phyloP scores from a whole-genome alignment of 2,797 vertebrate genomes.

The Crenichthys baileyi region DNA sequence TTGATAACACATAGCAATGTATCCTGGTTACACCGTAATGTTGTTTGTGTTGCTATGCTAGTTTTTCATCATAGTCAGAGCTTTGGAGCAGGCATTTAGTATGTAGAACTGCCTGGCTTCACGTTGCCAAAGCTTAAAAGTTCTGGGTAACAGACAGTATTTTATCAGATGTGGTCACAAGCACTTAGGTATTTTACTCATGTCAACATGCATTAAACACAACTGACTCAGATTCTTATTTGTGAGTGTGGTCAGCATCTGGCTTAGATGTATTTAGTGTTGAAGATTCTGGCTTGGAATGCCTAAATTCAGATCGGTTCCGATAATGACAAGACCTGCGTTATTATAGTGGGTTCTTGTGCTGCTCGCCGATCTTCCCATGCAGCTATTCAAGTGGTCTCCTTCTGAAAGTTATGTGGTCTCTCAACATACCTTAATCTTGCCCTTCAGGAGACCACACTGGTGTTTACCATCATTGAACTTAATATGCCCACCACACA shows the following conservation, averaged over 20 bases:
- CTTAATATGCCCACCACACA: constrained; percentile 58
- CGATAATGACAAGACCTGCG: neutral
- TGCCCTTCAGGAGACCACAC: constrained; percentile 55
- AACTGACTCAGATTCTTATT: neutral
- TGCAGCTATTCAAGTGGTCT: constrained; percentile 28
- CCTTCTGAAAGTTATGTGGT: constrained; percentile 23
- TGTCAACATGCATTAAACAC: neutral
- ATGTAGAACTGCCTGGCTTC: neutral
- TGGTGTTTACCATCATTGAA: constrained; percentile 69
- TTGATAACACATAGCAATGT: neutral
- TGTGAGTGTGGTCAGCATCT: neutral
- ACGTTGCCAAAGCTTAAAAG: neutral
- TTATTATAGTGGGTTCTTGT: neutral
- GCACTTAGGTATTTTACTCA: neutral
- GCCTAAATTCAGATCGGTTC: neutral
- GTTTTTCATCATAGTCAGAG: neutral
- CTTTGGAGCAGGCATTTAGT: neutral
- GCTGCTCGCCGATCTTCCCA: neutral
- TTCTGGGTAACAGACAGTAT: neutral
- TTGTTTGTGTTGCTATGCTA: neutral
- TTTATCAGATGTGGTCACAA: neutral
- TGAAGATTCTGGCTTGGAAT: neutral
- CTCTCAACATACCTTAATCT: constrained; percentile 59
- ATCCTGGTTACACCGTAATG: neutral
- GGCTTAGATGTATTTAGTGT: neutral